These are phyloP conservation scores for Oxystoma pomonae DNA, from an alignment of 2,888 invertebrate species.

Conservation along the genomic window DNA sequence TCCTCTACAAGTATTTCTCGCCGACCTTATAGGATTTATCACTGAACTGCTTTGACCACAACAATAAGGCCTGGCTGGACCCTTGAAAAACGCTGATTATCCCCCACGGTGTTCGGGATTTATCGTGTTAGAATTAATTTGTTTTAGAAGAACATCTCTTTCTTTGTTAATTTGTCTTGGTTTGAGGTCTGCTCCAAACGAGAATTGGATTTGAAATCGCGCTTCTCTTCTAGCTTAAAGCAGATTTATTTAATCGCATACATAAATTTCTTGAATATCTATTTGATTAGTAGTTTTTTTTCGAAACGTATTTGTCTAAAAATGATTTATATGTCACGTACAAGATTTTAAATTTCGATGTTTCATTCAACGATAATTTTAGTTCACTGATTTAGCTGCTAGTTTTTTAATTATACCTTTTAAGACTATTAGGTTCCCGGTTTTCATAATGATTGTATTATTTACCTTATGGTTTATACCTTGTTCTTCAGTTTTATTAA, in stretches of 20 bases:
- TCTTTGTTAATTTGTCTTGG: background rate
- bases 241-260: background rate
- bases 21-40: slow-evolving; percentile 16
- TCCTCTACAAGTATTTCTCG: slow-evolving; percentile 12
- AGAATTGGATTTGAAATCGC: background rate
- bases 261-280: too few relatives aligned
- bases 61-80: background rate
- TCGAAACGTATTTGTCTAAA: too few relatives aligned
- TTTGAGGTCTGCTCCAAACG: background rate
- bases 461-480: too few relatives aligned
- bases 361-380: too few relatives aligned
- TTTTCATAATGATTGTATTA: too few relatives aligned
- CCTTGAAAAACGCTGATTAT: background rate
- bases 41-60: background rate
- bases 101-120: background rate
- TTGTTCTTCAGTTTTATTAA: too few relatives aligned
- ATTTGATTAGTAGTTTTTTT: too few relatives aligned
- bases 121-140: background rate
- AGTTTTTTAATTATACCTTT: too few relatives aligned
- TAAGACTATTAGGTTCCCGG: too few relatives aligned
- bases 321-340: too few relatives aligned
- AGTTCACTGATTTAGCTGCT: too few relatives aligned
- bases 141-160: background rate
- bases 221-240: background rate
- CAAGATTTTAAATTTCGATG: too few relatives aligned